Evolutionary conservation across 92 coral and sea anemone species (phyloP), one percentile per base, ranked within the genome.

Genomic region (Zoanthus gigantus): DNA sequence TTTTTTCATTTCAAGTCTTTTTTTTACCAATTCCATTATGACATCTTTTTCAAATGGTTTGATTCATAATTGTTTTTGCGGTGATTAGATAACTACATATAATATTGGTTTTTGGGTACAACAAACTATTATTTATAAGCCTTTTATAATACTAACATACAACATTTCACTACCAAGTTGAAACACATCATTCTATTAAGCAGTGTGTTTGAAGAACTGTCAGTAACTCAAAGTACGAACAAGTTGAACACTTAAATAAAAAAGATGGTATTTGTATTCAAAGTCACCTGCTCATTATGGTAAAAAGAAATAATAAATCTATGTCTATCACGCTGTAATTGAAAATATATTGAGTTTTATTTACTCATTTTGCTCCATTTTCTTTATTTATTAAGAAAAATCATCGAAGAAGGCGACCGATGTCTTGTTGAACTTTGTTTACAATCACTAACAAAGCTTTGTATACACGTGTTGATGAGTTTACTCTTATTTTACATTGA

Each of bases 1-100:
- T 80, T 81, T 45, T 45, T 81, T 65, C 75, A 13, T 14, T 81
- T 66, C 23, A 17, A 81, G 28, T 46, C 85, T 81, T 31, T 61
- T 81, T 58, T 66, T 11, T 65, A 8, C 14, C 66, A 28, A 16
- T 47, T 29, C 83, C 66, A 81, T 81, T 81, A 53, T 45, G 46
- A 44, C 58, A 80, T 28, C 74, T 79, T 44, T 66, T 16, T 45
- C 9, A 50, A 16, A 11, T 9, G 44, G 10, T 81, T 63, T 18
- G 44, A 12, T 67, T 30, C 32, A 2, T 29, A 18, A 44, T 67
- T 67, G 85, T 66, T 46, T 23, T 52, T 16, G 46, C 13, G 42
- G 5, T 52, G 37, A 81, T 65, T 81, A 47, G 10, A 50, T 44
- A 16, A 11, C 45, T 57, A 32, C 53, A 28, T 63, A 23, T 57